Evolutionary conservation across 2,113 vertebrate species (phyloP).

Genomic region (Aythya baeri): DNA sequence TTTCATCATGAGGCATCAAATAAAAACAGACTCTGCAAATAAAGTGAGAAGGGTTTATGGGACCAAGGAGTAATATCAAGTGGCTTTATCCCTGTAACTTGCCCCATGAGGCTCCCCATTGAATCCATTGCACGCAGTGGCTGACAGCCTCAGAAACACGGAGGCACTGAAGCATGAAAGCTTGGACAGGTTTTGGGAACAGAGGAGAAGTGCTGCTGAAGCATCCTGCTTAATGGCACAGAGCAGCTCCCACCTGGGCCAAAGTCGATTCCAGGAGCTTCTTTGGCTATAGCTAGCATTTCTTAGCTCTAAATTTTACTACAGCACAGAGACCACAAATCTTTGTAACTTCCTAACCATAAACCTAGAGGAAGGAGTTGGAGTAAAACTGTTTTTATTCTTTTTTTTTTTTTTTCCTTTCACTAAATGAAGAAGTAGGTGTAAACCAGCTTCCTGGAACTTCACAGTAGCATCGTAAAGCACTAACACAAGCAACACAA

Average conservation of each 20-base stretch:
- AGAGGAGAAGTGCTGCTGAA: background rate
- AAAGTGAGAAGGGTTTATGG: background rate
- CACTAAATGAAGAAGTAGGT: background rate
- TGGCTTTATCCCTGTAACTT: background rate
- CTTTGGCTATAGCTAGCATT: background rate
- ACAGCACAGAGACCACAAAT: background rate
- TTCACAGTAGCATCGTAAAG: background rate
- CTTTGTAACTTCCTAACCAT: background rate
- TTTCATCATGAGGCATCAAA: background rate
- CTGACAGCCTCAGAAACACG: background rate
- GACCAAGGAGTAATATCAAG: background rate
- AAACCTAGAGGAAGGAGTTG: background rate
- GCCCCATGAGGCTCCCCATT: background rate
- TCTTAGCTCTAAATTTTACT: background rate
- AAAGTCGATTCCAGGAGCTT: background rate
- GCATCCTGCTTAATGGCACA: background rate
- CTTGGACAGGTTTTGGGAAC: background rate
- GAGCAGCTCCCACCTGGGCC: background rate
- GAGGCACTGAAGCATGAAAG: background rate
- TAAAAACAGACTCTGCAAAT: background rate
- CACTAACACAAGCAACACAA: background rate
- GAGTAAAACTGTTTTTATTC: background rate
- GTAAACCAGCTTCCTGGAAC: background rate
- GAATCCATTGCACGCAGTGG: rapidly evolving
- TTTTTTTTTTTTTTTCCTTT: background rate